Evolutionary conservation across 2,888 invertebrate species (phyloP).

Genomic region (Drosophila nr. medialis): DNA sequence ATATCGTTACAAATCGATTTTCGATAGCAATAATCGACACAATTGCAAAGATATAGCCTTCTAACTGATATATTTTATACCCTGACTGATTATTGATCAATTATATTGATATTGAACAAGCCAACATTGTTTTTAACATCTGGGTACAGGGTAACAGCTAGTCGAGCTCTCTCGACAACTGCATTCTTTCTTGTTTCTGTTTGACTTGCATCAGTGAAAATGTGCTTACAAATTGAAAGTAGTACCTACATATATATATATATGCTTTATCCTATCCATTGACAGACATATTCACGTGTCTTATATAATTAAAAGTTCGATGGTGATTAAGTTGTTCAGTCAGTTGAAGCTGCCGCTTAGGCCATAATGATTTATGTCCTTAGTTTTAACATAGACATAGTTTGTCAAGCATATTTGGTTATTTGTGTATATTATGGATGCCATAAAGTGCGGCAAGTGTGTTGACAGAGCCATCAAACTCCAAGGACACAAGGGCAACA

Average conservation of each 20-base stretch:
- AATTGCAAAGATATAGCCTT: background rate
- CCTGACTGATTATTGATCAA: background rate
- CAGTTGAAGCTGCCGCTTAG: background rate
- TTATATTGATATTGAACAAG: background rate
- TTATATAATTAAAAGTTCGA: background rate
- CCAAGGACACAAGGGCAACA: background rate
- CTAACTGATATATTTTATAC: background rate
- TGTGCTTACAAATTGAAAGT: background rate
- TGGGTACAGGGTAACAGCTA: background rate
- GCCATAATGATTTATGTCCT: background rate
- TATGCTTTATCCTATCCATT: background rate
- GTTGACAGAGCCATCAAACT: slow-evolving; percentile 13
- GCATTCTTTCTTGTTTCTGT: background rate
- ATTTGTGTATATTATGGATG: background rate
- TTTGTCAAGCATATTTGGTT: background rate
- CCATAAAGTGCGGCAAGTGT: slow-evolving; percentile 6
- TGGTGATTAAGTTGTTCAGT: background rate
- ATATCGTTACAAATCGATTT: background rate
- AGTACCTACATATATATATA: background rate
- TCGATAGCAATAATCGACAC: background rate
- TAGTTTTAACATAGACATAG: background rate
- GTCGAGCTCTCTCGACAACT: background rate
- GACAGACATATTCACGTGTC: background rate
- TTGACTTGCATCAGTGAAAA: background rate
- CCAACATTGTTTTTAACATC: background rate